Conservation (phyloP, 2,888 invertebrate genomes). For the Ophonus ardosiacus region DNA sequence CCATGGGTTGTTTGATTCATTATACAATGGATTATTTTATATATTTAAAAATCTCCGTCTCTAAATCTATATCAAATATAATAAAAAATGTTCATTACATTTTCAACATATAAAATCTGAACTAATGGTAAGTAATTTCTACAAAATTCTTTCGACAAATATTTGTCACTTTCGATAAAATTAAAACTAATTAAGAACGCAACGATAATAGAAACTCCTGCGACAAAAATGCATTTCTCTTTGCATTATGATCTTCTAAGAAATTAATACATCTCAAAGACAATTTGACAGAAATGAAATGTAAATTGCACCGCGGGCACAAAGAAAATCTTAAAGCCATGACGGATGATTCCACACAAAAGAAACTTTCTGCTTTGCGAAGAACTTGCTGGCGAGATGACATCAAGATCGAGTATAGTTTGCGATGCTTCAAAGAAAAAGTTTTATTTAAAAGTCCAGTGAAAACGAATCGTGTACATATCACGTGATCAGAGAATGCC, state of each 20-base stretch:
- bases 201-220: constrained; percentile 6
- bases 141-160: too few relatives aligned
- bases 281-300: constrained; percentile 57
- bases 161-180: not conserved
- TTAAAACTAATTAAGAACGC: constrained; percentile 18
- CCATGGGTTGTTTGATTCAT: too few relatives aligned
- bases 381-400: constrained; percentile 39
- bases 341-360: constrained; percentile 55
- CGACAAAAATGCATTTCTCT: constrained; percentile 31
- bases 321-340: constrained; percentile 58
- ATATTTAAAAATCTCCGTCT: too few relatives aligned
- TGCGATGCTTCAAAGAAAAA: constrained; percentile 51
- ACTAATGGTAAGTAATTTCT: too few relatives aligned
- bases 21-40: too few relatives aligned
- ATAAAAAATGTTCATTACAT: too few relatives aligned
- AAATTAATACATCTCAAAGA: constrained; percentile 53
- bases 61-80: too few relatives aligned
- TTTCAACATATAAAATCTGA: too few relatives aligned
- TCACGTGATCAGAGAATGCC: constrained; percentile 6
- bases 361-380: constrained; percentile 24
- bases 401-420: constrained; percentile 54
- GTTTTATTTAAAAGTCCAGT: constrained; percentile 52
- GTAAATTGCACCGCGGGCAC: constrained; percentile 49
- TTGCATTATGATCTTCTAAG: constrained; percentile 35
- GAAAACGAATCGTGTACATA: constrained; percentile 40